These are phyloP conservation scores for Mugil cephalus DNA, from an alignment of 2,113 vertebrate genomes.

Conservation along the genomic window DNA sequence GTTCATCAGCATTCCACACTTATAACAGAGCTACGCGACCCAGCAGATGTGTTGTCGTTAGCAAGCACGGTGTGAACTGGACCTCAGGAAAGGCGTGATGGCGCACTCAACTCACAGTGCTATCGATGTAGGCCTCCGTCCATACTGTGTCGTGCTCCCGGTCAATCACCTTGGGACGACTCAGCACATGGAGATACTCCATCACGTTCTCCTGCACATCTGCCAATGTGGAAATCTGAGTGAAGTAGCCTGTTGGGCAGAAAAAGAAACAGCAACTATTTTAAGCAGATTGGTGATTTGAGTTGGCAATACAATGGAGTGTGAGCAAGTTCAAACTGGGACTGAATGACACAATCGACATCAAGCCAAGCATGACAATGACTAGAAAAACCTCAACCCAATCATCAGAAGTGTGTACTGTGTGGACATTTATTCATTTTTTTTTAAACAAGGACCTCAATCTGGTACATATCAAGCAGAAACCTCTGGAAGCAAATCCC, in stretches of 20 bases:
- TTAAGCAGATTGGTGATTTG: background rate
- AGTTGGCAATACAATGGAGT: slow-evolving; percentile 1
- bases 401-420: too few relatives aligned
- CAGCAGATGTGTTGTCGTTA: background rate
- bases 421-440: too few relatives aligned
- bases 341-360: too few relatives aligned
- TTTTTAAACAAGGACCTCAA: too few relatives aligned
- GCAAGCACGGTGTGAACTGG: background rate
- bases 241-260: slow-evolving; percentile 91
- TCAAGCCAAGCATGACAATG: too few relatives aligned
- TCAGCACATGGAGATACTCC: slow-evolving; percentile 98
- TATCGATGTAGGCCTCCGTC: slow-evolving; percentile 98
- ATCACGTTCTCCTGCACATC: slow-evolving; percentile 99
- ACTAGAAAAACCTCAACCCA: too few relatives aligned
- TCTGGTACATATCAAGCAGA: too few relatives aligned
- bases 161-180: slow-evolving; percentile 97
- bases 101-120: slow-evolving; percentile 90
- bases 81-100: background rate
- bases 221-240: slow-evolving; percentile 97
- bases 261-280: slow-evolving; percentile 14
- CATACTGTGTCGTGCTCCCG: slow-evolving; percentile 97
- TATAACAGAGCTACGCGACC: background rate
- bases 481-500: too few relatives aligned
- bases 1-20: background rate
- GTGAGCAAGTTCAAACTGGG: too few relatives aligned